Evolutionary conservation across 2,113 vertebrate genomes (phyloP), one percentile per base, ranked within the genome.

Genomic region (Hypanus sabinus): DNA sequence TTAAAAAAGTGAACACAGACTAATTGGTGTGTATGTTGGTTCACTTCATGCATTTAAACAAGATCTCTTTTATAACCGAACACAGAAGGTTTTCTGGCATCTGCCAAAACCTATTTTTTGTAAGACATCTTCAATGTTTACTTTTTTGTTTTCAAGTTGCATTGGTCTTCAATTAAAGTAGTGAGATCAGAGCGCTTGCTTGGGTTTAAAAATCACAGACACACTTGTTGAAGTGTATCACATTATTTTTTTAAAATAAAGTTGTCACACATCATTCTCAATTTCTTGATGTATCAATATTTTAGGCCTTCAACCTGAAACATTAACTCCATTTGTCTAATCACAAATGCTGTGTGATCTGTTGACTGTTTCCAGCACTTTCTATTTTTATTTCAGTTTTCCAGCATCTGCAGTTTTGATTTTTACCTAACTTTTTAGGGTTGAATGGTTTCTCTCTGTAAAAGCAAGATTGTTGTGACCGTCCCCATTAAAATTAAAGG

Each of bases 11-110:
- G 57, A 90, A 90, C 85, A 65, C 60, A 20, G 85, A 33, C 60
- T 68, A 90, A 90, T 68, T 90, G 6, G 60, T 62, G 62, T 68
- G 85, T 65, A 33, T n/a, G n/a, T 68, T 60, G 57, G 85, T 90
- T 90, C 85, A 90, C 85, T 90, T 90, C 60, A 65, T 90, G 85
- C 85, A 90, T 90, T 90, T 68, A 65, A 90, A 90, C 85, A 90
- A 90, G 85, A 62, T 68, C 60, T 90, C n/a, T 60, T n/a, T 90
- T 90, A 90, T 90, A 65, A 90, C 33, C 12, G 2, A 65, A 57
- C 81, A 60, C 81, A 85, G 24, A 27, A 30, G 85, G 30, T 65
- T 90, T 90, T 90, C 60, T 68, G 85, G 85, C 85, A 90, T 12
- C 60, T 68, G 85, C 60, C 6, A 90, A 90, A 90, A 20, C 85